A percentile compares a stretch with the other conserved stretches of the same genome.
phyloP scores from a whole-genome alignment of 2,113 vertebrate species.

The Erpornis zantholeuca region DNA sequence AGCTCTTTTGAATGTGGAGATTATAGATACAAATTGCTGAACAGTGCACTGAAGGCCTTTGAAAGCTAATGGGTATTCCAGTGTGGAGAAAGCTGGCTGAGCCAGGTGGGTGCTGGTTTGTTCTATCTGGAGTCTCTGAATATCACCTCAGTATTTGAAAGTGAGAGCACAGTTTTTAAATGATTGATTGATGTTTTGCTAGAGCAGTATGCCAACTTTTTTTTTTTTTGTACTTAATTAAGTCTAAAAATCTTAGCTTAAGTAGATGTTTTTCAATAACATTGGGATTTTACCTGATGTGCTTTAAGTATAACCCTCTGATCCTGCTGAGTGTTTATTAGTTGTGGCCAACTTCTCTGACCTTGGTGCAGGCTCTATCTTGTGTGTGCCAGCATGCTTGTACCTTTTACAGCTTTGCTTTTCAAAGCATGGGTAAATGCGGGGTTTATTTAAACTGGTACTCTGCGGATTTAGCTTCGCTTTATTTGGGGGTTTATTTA shows the following conservation, averaged over 20 bases:
- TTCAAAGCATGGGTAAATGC: rapidly evolving
- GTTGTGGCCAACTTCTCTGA: background rate
- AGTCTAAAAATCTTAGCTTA: background rate
- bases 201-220: background rate
- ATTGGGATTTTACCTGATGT: background rate
- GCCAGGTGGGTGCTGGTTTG: background rate
- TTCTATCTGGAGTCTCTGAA: background rate
- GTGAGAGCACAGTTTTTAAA: background rate
- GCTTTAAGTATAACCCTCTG: background rate
- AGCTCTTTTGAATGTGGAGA: background rate
- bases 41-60: background rate
- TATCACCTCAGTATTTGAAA: background rate
- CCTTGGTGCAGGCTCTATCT: background rate
- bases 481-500: background rate
- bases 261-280: too few species aligned
- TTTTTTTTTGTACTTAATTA: background rate
- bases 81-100: background rate
- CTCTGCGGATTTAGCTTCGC: background rate
- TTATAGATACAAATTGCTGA: background rate
- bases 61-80: background rate
- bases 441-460: background rate
- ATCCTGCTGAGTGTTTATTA: background rate
- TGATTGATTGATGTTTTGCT: background rate
- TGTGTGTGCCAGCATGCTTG: rapidly evolving
- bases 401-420: background rate